Conservation (phyloP, 2,113 vertebrate species). For the Sander vitreus region DNA sequence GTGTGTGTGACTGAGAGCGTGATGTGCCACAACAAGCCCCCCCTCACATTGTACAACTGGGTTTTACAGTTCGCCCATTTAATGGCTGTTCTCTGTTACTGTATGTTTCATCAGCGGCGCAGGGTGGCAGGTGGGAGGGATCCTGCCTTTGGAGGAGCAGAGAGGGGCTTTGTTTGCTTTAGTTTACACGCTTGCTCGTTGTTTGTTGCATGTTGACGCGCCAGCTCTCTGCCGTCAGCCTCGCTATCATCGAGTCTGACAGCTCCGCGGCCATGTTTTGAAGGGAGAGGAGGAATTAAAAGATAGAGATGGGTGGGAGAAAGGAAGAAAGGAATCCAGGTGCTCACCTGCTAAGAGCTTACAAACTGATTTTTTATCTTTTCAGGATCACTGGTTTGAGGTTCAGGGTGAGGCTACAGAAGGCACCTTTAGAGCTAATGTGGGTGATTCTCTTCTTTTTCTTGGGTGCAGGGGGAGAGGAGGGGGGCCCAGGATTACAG, state of each 20-base stretch:
- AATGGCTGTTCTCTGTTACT: conserved; percentile 80
- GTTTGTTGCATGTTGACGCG: conserved; percentile 80
- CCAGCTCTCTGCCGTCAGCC: conserved; percentile 79
- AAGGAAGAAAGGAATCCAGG: conserved; percentile 56
- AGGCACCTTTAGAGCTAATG: conserved; percentile 69
- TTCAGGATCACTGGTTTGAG: conserved; percentile 60
- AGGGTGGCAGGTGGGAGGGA: conserved; percentile 80
- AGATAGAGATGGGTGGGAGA: conserved; percentile 55
- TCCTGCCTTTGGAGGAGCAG: conserved; percentile 78
- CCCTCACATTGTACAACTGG: conserved; percentile 66
- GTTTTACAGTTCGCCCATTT: conserved; percentile 72
- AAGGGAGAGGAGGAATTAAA: conserved; percentile 71
- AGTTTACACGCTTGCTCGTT: conserved; percentile 82
- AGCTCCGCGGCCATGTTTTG: conserved; percentile 79
- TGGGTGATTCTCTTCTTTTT: conserved; percentile 72
- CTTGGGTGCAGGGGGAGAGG: conserved; percentile 59
- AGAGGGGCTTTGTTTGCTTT: conserved; percentile 84
- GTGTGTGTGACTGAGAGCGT: conserved; percentile 56
- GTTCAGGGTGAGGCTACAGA: conserved; percentile 58
- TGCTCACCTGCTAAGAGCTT: conserved; percentile 71
- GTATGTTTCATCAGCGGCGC: conserved; percentile 84
- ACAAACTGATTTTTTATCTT: conserved; percentile 41
- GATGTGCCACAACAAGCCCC: conserved; percentile 72
- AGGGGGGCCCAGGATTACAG: conserved; percentile 77
- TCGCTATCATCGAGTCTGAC: conserved; percentile 79